Evolutionary conservation across 2,113 vertebrate species (phyloP), one percentile per base, ranked within the genome.

Genomic region (Aramus guarauna): DNA sequence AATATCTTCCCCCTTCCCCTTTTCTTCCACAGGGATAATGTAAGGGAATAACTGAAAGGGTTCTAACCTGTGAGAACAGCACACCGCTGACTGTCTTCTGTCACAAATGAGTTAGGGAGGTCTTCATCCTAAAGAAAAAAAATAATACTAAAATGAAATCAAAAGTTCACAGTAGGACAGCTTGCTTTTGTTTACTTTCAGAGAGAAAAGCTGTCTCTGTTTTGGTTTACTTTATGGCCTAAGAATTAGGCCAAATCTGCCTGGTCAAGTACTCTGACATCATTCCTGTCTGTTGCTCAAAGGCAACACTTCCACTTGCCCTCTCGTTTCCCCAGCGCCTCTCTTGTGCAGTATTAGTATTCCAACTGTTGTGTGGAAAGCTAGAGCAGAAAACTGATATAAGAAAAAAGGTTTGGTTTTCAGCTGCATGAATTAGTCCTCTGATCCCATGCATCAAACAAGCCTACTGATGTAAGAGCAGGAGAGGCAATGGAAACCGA

Each of bases 91-190:
- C 86, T 83, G 26, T 96, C 88, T 91, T 95, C 93, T 71, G 60
- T 77, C 84, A 97, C 56, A 94, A 94, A 95, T 82, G 91, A 94
- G 58, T 72, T 47, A 3, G 62, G 72, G 34, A 19, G 7, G 34
- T 95, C 95, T 68, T 96, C 71, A 91, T 95, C 94, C 97, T 97
- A 94, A 97, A 95, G 96, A 81, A 71, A 72, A 79, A 23, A 11
- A 9, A 29, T 20, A 21, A 52, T n/a, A 50, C 13, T 66, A 39
- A 58, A 71, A 72, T 67, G 59, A 91, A 82, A 75, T 53, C 4
- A 1, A 5, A 63, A 63, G 8, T 41, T 47, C 81, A 41, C 53
- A 74, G 50, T 29, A 63, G 36, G 26, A 74, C 68, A 45, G 29
- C 23, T 56, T 50, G n/a, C 11, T n/a, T 60, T 67, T 85, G 5